Evolutionary conservation across 1,140 invertebrate species (phyloP).

Genomic region (Liolophura sinensis): DNA sequence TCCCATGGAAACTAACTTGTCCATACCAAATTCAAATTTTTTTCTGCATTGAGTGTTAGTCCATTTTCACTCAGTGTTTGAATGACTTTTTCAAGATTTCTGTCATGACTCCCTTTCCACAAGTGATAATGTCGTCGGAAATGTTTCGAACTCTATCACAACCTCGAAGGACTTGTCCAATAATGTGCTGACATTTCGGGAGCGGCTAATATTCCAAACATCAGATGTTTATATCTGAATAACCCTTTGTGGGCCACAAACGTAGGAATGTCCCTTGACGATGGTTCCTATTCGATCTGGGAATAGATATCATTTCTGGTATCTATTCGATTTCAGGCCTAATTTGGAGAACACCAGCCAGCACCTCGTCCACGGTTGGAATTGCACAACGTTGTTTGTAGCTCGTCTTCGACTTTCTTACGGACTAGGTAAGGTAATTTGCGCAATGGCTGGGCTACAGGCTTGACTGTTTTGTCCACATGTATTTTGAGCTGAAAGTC

Average conservation of each 20-base stretch:
- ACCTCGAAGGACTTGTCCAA: slow-evolving; percentile 9
- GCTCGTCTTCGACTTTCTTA: too few species aligned
- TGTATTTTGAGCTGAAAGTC: too few species aligned
- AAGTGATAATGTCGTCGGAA: slow-evolving; percentile 22
- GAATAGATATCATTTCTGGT: too few species aligned
- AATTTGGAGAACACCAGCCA: too few species aligned
- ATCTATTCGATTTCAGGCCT: too few species aligned
- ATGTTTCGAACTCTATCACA: slow-evolving; percentile 15
- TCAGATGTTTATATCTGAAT: too few species aligned
- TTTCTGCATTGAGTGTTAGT: neutral
- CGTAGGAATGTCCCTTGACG: slow-evolving; percentile 28
- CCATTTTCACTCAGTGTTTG: slow-evolving; percentile 4
- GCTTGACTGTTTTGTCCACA: too few species aligned
- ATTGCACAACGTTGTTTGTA: too few species aligned
- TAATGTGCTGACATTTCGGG: slow-evolving; percentile 18
- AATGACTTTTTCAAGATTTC: slow-evolving; percentile 20
- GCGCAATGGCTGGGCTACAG: too few species aligned
- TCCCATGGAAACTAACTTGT: slow-evolving; percentile 4
- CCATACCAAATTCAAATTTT: neutral
- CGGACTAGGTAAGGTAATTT: too few species aligned
- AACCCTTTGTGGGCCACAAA: slow-evolving; percentile 23
- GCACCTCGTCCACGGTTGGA: too few species aligned
- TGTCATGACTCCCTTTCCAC: slow-evolving; percentile 7
- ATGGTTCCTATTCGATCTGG: too few species aligned
- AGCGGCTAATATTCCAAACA: slow-evolving; percentile 21